Evolutionary conservation across 2,113 vertebrate species (phyloP).

Genomic region (Halcyon senegalensis): DNA sequence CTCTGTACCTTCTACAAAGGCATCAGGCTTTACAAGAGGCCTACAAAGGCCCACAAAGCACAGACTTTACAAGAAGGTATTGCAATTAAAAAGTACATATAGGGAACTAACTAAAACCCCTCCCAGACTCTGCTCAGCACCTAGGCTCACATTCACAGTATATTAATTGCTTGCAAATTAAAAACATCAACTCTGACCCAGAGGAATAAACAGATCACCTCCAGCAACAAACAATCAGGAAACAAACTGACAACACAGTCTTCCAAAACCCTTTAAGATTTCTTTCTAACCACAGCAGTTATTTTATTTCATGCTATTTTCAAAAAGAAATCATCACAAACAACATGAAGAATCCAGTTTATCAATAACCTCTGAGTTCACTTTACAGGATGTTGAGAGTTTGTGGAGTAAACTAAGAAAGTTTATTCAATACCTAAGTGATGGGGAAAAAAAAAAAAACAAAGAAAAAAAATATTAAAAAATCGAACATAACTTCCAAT

Average conservation of each 20-base stretch:
- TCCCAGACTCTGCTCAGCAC: neutral
- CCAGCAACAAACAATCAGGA: neutral
- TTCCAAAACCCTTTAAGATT: neutral
- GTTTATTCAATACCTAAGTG: neutral
- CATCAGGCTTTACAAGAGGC: neutral
- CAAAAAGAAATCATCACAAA: neutral
- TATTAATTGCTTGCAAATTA: neutral
- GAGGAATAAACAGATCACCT: neutral
- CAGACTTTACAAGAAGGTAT: neutral
- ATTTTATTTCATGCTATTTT: neutral
- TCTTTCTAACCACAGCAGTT: neutral
- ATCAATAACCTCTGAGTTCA: neutral
- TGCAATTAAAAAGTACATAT: rapidly evolving
- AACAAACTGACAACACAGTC: neutral
- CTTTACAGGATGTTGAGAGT: neutral
- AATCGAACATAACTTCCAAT: slow-evolving; percentile 64
- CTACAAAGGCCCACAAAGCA: neutral
- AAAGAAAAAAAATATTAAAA: neutral
- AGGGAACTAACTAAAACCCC: neutral
- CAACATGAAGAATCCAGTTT: neutral
- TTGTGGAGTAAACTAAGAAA: neutral
- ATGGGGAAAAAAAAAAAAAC: neutral
- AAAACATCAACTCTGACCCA: neutral
- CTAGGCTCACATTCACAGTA: neutral
- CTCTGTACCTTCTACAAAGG: neutral